Conservation (phyloP, 2,888 invertebrate genomes). For the Scaptomyza flava region DNA sequence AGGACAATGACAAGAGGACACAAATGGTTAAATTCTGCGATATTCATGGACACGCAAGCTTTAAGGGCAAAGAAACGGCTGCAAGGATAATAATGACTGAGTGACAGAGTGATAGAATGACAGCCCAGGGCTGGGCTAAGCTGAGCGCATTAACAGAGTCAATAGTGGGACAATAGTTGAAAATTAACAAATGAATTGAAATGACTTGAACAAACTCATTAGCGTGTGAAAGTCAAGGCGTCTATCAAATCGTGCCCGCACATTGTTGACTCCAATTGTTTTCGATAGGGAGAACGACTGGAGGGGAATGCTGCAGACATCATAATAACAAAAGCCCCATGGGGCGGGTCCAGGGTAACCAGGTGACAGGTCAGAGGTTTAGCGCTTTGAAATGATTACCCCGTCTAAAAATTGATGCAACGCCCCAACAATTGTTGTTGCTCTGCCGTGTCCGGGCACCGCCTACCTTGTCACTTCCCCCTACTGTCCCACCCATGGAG, state of each 20-base stretch:
- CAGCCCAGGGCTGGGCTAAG: slow-evolving; percentile 11
- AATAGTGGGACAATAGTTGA: slow-evolving; percentile 76
- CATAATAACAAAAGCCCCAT: slow-evolving; percentile 27
- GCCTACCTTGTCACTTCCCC: slow-evolving; percentile 17
- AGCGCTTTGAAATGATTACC: slow-evolving; percentile 48
- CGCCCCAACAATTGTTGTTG: slow-evolving; percentile 52
- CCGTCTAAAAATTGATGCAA: slow-evolving; percentile 46
- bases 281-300: background rate
- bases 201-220: slow-evolving; percentile 80
- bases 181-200: slow-evolving; percentile 80
- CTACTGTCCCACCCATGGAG: background rate
- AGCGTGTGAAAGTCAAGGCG: slow-evolving; percentile 69
- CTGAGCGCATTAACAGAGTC: slow-evolving; percentile 67
- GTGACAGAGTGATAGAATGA: slow-evolving; percentile 38
- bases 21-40: slow-evolving; percentile 39
- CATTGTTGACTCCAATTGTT: slow-evolving; percentile 70
- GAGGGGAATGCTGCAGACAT: slow-evolving; percentile 24
- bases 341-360: slow-evolving; percentile 7
- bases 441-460: slow-evolving; percentile 28
- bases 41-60: slow-evolving; percentile 61
- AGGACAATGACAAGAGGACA: slow-evolving; percentile 58
- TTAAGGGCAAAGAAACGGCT: slow-evolving; percentile 25
- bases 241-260: slow-evolving; percentile 55
- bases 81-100: slow-evolving; percentile 20
- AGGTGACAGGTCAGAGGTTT: slow-evolving; percentile 33